A percentile compares a stretch with the other conserved stretches of the same genome.
phyloP scores from a whole-genome alignment of 2,888 invertebrate species.

The Nemoura dubitans region DNA sequence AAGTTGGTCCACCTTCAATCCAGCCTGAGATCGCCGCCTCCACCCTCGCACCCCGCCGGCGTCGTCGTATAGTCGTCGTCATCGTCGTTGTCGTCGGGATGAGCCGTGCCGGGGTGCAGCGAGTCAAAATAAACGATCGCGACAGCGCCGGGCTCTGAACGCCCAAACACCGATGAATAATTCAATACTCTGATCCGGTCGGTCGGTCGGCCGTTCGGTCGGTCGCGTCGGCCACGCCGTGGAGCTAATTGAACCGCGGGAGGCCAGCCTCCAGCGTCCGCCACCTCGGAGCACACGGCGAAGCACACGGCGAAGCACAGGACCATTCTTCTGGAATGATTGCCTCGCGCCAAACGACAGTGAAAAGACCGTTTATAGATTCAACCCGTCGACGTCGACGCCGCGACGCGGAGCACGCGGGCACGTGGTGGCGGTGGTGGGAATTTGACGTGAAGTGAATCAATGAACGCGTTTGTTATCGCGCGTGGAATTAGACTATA shows the following conservation, averaged over 20 bases:
- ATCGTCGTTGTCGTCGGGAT: no score
- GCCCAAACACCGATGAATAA: constrained; percentile 34
- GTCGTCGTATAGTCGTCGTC: background rate
- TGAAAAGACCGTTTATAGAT: background rate
- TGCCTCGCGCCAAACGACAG: background rate
- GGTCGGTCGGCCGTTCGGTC: background rate
- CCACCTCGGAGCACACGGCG: background rate
- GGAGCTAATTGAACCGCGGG: background rate
- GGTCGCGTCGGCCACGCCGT: background rate
- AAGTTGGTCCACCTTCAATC: background rate
- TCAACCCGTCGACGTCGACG: background rate
- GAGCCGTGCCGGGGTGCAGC: background rate
- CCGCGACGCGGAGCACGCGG: constrained; percentile 18
- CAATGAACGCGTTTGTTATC: background rate
- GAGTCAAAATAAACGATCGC: constrained; percentile 25
- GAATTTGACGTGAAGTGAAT: background rate
- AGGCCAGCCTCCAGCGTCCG: background rate
- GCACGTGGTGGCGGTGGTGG: background rate
- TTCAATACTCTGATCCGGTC: constrained; percentile 29
- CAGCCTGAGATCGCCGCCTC: background rate
- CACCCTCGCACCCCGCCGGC: background rate
- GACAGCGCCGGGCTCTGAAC: background rate
- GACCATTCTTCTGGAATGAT: constrained; percentile 23
- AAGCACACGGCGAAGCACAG: background rate
- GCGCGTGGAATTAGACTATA: background rate